Evolutionary conservation across 2,797 vertebrate genomes (phyloP), one percentile per base, ranked within the genome.

Genomic region (Heteromormyrus szaboi): DNA sequence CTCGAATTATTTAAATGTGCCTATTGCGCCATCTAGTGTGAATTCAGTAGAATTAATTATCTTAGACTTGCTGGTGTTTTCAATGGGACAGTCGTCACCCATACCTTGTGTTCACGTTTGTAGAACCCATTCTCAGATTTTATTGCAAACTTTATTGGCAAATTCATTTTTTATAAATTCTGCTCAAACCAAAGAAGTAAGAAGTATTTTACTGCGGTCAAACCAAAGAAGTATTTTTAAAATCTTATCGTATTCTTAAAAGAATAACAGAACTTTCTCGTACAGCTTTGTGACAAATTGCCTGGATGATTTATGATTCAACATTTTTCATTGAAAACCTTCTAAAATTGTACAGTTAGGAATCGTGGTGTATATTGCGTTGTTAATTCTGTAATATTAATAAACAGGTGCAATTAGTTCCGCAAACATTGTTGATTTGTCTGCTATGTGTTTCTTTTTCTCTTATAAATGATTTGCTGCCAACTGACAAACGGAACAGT

Each of bases 11-110:
- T 86, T 86, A 3, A 76, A 51, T 86, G 33, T 54, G 29, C 85
- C 17, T 87, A n/a, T 88, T 90, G 88, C 91, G 41, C 91, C 92
- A 92, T 87, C 94, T 91, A 85, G 29, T 44, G 85, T 46, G 19
- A 81, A 81, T 46, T 46, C 14, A 41, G 33, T 79, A 4, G n/a
- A 44, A 79, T 46, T 3, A 46, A 79, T 81, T 46, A 81, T 81
- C 41, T 46, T 81, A n/a, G 7, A 11, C 19, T 8, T 4, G 76
- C 76, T 81, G 41, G 76, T 4, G 37, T 44, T 44, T 46, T 81
- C 19, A 46, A 81, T 46, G 46, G 51, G 14, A 14, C 85, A 29
- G 14, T 9, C 8, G 12, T 19, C 65, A 72, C 29, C 29, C 65
- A 33, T 68, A 68, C 14, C 29, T 12, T 41, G 12, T n/a, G 51